phyloP scores from a whole-genome alignment of 2,113 vertebrate genomes.

The Mormyrus iriodes region DNA sequence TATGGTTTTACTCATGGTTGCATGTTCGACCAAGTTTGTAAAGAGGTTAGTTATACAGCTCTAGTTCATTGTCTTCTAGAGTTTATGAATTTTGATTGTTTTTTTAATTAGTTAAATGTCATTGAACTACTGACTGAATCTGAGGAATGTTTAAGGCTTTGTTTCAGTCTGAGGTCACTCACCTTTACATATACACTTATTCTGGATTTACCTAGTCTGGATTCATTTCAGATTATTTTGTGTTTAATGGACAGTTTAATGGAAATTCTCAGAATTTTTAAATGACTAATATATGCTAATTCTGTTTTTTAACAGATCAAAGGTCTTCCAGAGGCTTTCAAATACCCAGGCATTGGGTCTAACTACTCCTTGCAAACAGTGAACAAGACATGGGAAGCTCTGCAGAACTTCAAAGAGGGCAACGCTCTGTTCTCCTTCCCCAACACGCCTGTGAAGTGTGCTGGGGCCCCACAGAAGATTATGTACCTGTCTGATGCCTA shows the following conservation, averaged over 20 bases:
- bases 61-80: background rate
- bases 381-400: slow-evolving; percentile 88
- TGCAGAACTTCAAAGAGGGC: slow-evolving; percentile 85
- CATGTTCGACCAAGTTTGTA: background rate
- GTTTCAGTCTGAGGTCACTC: background rate
- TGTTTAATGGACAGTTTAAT: background rate
- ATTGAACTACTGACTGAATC: background rate
- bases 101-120: background rate
- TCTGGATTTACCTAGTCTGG: background rate
- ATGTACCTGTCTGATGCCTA: slow-evolving; percentile 90
- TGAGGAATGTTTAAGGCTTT: background rate
- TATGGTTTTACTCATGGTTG: background rate
- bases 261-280: background rate
- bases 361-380: slow-evolving; percentile 86
- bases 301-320: slow-evolving; percentile 70
- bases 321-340: slow-evolving; percentile 88
- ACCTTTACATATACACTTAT: background rate
- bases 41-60: background rate
- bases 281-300: background rate
- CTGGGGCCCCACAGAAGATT: slow-evolving; percentile 94
- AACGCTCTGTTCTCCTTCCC: slow-evolving; percentile 91
- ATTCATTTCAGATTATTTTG: background rate
- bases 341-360: slow-evolving; percentile 83
- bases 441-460: slow-evolving; percentile 90
- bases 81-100: background rate